These are phyloP conservation scores for Lordiphosa collinella DNA, from an alignment of 1,140 invertebrate species.

Conservation along the genomic window DNA sequence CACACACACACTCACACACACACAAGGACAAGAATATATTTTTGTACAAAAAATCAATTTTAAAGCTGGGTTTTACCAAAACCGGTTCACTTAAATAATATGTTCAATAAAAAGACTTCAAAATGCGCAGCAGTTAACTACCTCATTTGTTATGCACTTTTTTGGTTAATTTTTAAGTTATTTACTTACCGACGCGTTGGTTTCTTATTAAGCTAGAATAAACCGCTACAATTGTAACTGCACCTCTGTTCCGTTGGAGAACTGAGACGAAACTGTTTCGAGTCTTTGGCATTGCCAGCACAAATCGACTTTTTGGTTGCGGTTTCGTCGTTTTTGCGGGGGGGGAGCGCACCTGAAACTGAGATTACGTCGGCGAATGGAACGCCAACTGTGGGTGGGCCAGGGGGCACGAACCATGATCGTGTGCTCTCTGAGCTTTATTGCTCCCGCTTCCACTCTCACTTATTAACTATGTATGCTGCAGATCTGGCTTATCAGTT, in stretches of 20 bases:
- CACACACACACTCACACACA: slow-evolving; percentile 35
- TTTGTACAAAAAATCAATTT: slow-evolving; percentile 3
- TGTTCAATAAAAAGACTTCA: not conserved
- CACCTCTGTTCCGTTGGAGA: slow-evolving; percentile 46
- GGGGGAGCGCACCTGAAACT: slow-evolving; percentile 2
- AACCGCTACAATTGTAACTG: slow-evolving; percentile 7
- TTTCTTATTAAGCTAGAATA: slow-evolving; percentile 18
- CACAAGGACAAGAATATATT: slow-evolving; percentile 11
- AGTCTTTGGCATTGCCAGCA: slow-evolving; percentile 32
- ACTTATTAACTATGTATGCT: not conserved
- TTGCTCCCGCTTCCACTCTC: not conserved
- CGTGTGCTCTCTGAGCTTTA: slow-evolving; percentile 14
- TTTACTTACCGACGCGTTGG: slow-evolving; percentile 10
- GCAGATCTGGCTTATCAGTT: slow-evolving; percentile 3
- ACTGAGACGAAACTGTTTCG: slow-evolving; percentile 54
- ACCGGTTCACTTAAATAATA: slow-evolving; percentile 20
- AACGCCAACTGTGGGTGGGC: slow-evolving; percentile 17
- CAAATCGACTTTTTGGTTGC: slow-evolving; percentile 39
- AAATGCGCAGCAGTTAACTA: slow-evolving; percentile 3
- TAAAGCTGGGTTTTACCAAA: slow-evolving; percentile 23
- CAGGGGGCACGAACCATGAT: slow-evolving; percentile 25
- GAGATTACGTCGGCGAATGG: slow-evolving; percentile 16
- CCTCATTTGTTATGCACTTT: too few relatives aligned
- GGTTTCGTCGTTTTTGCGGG: too few relatives aligned
- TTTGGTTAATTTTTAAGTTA: not conserved